Conservation (phyloP, 2,888 invertebrate genomes). For the Troides aeacus region DNA sequence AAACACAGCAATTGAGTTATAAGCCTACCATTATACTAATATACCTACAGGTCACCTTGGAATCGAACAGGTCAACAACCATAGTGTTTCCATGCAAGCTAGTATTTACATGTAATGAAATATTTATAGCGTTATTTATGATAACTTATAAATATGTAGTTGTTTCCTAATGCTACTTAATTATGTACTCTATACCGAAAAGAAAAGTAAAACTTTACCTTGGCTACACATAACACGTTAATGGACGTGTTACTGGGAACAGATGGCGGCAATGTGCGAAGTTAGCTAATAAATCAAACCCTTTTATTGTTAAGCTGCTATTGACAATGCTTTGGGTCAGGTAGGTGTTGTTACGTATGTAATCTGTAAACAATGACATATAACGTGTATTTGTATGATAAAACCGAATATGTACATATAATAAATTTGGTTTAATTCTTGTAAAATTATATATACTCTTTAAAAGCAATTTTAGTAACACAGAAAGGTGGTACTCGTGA, state of each 20-base stretch:
- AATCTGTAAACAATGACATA: background rate
- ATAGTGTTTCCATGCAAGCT: too few relatives aligned
- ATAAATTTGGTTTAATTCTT: too few relatives aligned
- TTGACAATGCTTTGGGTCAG: slow-evolving; percentile 23
- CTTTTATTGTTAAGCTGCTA: slow-evolving; percentile 26
- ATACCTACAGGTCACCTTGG: too few relatives aligned
- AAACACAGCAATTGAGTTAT: too few relatives aligned
- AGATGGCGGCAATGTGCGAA: slow-evolving; percentile 19
- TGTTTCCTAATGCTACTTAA: background rate
- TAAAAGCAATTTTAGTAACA: too few relatives aligned
- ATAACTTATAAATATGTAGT: background rate
- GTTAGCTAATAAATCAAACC: slow-evolving; percentile 27
- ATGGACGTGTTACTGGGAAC: slow-evolving; percentile 16
- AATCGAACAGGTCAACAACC: too few relatives aligned
- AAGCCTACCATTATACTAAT: too few relatives aligned
- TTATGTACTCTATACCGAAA: background rate
- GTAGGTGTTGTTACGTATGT: slow-evolving; percentile 1
- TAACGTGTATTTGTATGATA: background rate
- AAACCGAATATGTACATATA: too few relatives aligned
- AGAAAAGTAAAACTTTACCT: background rate
- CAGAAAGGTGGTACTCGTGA: too few relatives aligned
- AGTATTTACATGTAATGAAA: too few relatives aligned
- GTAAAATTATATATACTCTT: too few relatives aligned
- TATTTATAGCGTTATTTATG: background rate
- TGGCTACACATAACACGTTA: slow-evolving; percentile 7